phyloP scores from a whole-genome alignment of 2,888 invertebrate species.

The Podabrus alpinus region DNA sequence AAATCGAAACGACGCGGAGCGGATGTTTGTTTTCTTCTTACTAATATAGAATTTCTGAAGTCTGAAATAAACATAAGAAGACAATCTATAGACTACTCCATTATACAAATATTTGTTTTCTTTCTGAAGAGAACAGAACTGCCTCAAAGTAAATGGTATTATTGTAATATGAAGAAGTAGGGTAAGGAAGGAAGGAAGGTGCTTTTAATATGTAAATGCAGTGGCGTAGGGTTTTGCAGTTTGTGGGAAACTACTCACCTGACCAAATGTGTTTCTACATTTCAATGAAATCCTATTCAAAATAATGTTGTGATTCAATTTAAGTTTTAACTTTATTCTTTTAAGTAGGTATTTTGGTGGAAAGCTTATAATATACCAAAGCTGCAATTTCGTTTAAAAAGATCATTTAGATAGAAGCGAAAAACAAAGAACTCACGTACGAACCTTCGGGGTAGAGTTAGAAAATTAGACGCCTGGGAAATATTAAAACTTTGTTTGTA shows the following conservation, averaged over 20 bases:
- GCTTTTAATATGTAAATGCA: slow-evolving; percentile 46
- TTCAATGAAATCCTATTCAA: slow-evolving; percentile 10
- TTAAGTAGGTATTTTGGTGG: background rate
- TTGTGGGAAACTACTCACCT: slow-evolving; percentile 40
- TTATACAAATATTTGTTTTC: slow-evolving; percentile 54
- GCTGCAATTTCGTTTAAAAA: slow-evolving; percentile 31
- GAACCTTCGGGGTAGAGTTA: slow-evolving; percentile 43
- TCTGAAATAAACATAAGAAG: slow-evolving; percentile 25
- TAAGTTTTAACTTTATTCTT: slow-evolving; percentile 9
- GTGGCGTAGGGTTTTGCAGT: slow-evolving; percentile 36
- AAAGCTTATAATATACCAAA: slow-evolving; percentile 13
- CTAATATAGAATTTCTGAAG: slow-evolving; percentile 28
- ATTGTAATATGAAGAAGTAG: slow-evolving; percentile 51
- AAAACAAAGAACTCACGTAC: slow-evolving; percentile 45
- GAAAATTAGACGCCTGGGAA: slow-evolving; percentile 49
- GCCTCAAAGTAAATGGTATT: slow-evolving; percentile 51
- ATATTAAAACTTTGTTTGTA: slow-evolving; percentile 51
- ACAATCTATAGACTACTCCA: slow-evolving; percentile 44
- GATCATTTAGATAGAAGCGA: slow-evolving; percentile 46
- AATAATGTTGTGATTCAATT: slow-evolving; percentile 15
- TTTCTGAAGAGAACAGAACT: slow-evolving; percentile 47
- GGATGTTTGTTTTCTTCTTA: slow-evolving; percentile 30
- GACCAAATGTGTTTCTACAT: slow-evolving; percentile 32
- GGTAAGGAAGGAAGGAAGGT: slow-evolving; percentile 34
- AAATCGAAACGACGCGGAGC: slow-evolving; percentile 14